A percentile compares a stretch with the other conserved stretches of the same genome.
Evolutionary conservation across 2,113 vertebrate species (phyloP).

Genomic region (Ceuthmochares aereus): DNA sequence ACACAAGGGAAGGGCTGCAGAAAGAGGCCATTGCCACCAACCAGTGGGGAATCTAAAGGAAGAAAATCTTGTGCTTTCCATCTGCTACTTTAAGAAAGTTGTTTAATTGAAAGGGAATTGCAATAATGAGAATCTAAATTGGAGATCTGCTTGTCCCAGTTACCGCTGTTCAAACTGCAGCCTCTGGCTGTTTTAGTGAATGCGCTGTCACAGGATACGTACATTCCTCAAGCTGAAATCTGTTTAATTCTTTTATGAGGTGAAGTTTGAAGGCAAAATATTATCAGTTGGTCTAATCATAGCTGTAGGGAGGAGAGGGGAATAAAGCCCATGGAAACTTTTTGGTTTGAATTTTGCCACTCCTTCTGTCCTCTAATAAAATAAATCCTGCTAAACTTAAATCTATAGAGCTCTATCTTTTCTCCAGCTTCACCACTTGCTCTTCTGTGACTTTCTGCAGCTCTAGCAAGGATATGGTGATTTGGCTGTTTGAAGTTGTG

Average conservation of each 20-base stretch:
- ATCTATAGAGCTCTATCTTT: not conserved
- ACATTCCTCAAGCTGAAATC: not conserved
- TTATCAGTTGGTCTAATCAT: not conserved
- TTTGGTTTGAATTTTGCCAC: not conserved
- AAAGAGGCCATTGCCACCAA: not conserved
- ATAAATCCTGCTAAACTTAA: not conserved
- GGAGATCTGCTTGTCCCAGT: not conserved
- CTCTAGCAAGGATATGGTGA: not conserved
- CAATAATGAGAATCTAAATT: not conserved
- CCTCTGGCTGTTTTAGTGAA: not conserved
- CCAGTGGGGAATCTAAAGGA: not conserved
- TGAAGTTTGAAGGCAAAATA: not conserved
- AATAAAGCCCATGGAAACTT: not conserved
- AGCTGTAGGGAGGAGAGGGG: not conserved
- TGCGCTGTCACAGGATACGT: not conserved
- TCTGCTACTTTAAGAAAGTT: not conserved
- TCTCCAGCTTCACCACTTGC: not conserved
- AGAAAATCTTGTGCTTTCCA: not conserved
- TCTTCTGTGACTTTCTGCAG: not conserved
- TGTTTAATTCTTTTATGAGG: not conserved
- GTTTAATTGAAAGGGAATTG: not conserved
- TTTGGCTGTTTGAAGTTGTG: not conserved
- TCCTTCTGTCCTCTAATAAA: not conserved
- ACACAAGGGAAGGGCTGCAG: not conserved
- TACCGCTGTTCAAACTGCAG: not conserved